Conservation (phyloP, 53 echinoderm and acorn worm species). For the Mesocentrotus franciscanus region DNA sequence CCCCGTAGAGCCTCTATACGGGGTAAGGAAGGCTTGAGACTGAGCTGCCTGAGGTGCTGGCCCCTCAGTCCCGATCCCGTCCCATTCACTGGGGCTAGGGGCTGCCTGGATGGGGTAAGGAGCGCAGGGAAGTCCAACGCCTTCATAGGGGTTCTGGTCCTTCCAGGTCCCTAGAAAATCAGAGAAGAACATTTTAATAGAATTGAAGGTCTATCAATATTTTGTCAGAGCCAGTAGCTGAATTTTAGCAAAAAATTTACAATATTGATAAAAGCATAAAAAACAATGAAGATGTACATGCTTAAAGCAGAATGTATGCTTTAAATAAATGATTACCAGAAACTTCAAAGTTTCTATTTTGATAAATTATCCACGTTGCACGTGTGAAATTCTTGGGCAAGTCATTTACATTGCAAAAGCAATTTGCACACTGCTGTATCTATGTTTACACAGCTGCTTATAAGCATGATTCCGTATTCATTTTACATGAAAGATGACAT, state of each 20-base stretch:
- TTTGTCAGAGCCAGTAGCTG: no score
- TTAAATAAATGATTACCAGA: no score
- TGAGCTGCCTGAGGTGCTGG: slow-evolving; percentile 25
- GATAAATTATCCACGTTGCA: background rate
- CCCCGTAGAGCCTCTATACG: slow-evolving; percentile 57
- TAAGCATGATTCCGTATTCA: no score
- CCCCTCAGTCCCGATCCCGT: slow-evolving; percentile 26
- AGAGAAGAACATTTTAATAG: background rate
- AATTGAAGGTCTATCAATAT: background rate
- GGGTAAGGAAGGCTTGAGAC: slow-evolving; percentile 58
- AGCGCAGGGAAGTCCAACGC: background rate
- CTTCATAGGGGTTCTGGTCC: slow-evolving; percentile 33
- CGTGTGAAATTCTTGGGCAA: background rate
- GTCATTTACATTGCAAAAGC: background rate
- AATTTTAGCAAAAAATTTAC: background rate
- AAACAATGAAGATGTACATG: background rate
- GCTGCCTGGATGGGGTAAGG: slow-evolving; percentile 47
- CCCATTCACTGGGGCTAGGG: slow-evolving; percentile 51
- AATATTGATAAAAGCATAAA: background rate
- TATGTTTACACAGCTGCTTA: no score
- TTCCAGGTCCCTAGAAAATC: slow-evolving; percentile 5
- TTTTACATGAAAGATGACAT: no score
- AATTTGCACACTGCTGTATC: background rate
- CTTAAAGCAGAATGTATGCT: background rate
- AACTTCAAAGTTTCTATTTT: no score